Evolutionary conservation across 1,140 invertebrate genomes (phyloP), one percentile per base, ranked within the genome.

Genomic region (Drosophila lacertosa): DNA sequence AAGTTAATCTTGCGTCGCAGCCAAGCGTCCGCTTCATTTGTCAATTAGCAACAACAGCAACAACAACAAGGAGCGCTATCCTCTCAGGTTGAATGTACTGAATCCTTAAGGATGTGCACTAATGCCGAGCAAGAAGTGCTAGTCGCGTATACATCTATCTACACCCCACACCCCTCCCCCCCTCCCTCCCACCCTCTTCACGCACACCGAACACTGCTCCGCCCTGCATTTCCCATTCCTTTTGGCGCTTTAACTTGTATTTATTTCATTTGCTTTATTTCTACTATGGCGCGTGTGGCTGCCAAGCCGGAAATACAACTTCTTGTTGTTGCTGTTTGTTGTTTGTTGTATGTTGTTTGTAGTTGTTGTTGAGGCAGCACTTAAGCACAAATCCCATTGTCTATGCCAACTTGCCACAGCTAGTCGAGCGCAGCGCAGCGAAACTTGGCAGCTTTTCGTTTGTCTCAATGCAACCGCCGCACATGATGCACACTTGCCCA

Each of bases 261-360:
- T 78, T 78, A 78, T 78, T 73, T 76, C 51, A 68, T 74, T 76
- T 76, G 62, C 71, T 77, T 77, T 75, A 59, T 58, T 51, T 67
- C 45, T 48, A 39, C 44, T 55, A 55, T 50, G 50, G 50, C 66
- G 66, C 50, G 40, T 72, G 53, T 39, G 53, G 53, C 68, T 42
- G 58, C 53, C 40, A 72, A 67, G 69, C 39, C 64, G 63, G 51
- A 71, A 70, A 68, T 33, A 33, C 39, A 51, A 18, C 45, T 35
- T 16, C 18, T 35, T 45, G 29, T 26, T 35, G 64, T 10, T 39
- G 40, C 37, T 47, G 32, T 15, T 57, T 4, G 15, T 15, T 62
- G 29, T 20, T 47, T 42, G 15, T 3, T 26, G 26, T 1, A 7
- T 55, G 35, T 9, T 55, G 50, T 5, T 5, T 57, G 26, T 9